phyloP scores from a whole-genome alignment of 2,113 vertebrate species.

The Dasypus novemcinctus region DNA sequence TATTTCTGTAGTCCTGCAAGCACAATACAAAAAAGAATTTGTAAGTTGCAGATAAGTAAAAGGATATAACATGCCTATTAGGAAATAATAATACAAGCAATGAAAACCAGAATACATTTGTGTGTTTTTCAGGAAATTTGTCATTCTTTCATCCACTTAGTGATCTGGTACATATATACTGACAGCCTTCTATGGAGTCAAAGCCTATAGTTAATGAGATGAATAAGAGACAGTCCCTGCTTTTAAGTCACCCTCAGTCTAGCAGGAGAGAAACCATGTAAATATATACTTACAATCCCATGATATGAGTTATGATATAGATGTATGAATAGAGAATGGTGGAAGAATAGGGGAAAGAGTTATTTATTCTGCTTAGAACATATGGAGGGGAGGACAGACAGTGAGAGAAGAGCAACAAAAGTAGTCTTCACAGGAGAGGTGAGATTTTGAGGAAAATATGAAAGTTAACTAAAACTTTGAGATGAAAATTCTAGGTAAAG shows the following conservation, averaged over 20 bases:
- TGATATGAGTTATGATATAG: not conserved
- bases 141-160: not conserved
- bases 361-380: not conserved
- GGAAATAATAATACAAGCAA: slow-evolving; percentile 1
- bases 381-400: not conserved
- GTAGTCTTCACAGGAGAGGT: not conserved
- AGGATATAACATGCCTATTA: not conserved
- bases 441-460: not conserved
- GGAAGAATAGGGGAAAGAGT: not conserved
- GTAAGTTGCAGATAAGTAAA: slow-evolving; percentile 45
- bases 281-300: not conserved
- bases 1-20: not conserved
- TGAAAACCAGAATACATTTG: not conserved
- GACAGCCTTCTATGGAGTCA: not conserved
- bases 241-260: not conserved
- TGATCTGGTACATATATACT: not conserved
- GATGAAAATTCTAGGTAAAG: not conserved
- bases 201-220: not conserved
- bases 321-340: not conserved
- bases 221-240: not conserved
- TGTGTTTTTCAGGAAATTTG: not conserved
- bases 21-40: not conserved
- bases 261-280: not conserved
- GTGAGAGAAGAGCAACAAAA: not conserved
- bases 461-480: not conserved